A percentile compares a stretch with the other conserved stretches of the same genome.
These are phyloP conservation scores for Litoditis marina DNA, from an alignment of 2,888 invertebrate genomes.

Conservation along the genomic window DNA sequence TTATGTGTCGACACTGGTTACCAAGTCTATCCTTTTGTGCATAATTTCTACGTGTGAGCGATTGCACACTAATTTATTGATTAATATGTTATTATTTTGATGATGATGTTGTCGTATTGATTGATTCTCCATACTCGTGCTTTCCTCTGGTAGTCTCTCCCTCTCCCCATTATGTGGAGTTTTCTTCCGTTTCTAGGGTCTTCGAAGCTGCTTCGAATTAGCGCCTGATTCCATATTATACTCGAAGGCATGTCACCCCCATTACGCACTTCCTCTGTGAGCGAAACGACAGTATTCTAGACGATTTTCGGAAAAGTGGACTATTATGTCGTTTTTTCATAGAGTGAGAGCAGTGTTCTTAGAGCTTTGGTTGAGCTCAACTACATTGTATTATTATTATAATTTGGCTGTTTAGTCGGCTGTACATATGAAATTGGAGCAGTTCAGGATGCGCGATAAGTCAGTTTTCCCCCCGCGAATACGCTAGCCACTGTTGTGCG, in stretches of 20 bases:
- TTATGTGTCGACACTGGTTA: constrained; percentile 2
- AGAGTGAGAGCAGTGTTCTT: too few relatives aligned
- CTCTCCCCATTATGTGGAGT: neutral
- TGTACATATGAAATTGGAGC: too few relatives aligned
- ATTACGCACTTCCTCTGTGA: neutral
- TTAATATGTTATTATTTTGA: neutral
- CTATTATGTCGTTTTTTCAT: too few relatives aligned
- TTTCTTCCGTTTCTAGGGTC: neutral
- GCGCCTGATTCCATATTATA: neutral
- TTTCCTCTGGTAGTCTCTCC: constrained; percentile 5
- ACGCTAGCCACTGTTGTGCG: too few relatives aligned
- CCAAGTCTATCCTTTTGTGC: neutral
- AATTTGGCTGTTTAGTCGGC: too few relatives aligned
- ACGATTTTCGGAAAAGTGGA: too few relatives aligned
- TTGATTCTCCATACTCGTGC: constrained; percentile 20
- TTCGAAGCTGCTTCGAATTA: neutral
- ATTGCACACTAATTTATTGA: neutral
- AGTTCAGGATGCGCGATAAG: too few relatives aligned
- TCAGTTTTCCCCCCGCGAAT: too few relatives aligned
- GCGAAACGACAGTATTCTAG: neutral
- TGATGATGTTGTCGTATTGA: too few relatives aligned
- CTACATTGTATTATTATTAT: too few relatives aligned
- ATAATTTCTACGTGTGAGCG: constrained; percentile 1
- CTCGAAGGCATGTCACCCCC: neutral
- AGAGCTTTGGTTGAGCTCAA: too few relatives aligned